Evolutionary conservation across 2,113 vertebrate species (phyloP), one percentile per base, ranked within the genome.

Genomic region (Archocentrus centrarchus): DNA sequence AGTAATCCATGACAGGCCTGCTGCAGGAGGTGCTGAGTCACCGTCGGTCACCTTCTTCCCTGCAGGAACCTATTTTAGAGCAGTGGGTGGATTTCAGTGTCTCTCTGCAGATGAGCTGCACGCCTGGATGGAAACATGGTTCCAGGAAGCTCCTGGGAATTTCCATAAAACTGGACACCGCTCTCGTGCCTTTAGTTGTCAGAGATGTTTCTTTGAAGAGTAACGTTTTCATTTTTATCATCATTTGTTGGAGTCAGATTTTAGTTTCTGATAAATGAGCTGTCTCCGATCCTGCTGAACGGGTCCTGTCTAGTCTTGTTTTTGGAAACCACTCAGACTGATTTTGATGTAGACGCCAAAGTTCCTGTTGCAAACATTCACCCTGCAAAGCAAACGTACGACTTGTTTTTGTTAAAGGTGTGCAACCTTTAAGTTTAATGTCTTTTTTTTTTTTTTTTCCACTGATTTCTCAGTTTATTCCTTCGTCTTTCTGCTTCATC

Each of bases 1-100:
- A 11, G 50, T 55, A 9, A 55, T 8, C 50, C 50, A 7, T 3
- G 7, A 55, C 22, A 14, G n/a, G 73, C 35, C 8, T 50, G 6
- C 55, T 68, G 75, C 61, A 79, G 76, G 22, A 70, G 53, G 11
- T 22, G 57, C 75, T 24, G 75, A 77, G 78, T 81, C 63, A 47
- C 17, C 20, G 24, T 13, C 17, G 3, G 24, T 55, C 68, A 32
- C 47, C 68, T 55, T n/a, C 61, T 17, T 41, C 30, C 30, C 55
- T 11, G 59, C 70, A 59, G 37, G 5, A 76, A 50, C 35, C 27
- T 27, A 17, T 64, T 79, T 57, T 64, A 57, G 47, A 20, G 47
- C 68, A n/a, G 68, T 3, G 27, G 27, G 41, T 76, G 24, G 55
- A 50, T 39, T 77, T 70, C 75, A 53, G 20, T 18, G 44, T 47